Conservation (phyloP, 2,797 vertebrate genomes). For the Austrolebias charrua region DNA sequence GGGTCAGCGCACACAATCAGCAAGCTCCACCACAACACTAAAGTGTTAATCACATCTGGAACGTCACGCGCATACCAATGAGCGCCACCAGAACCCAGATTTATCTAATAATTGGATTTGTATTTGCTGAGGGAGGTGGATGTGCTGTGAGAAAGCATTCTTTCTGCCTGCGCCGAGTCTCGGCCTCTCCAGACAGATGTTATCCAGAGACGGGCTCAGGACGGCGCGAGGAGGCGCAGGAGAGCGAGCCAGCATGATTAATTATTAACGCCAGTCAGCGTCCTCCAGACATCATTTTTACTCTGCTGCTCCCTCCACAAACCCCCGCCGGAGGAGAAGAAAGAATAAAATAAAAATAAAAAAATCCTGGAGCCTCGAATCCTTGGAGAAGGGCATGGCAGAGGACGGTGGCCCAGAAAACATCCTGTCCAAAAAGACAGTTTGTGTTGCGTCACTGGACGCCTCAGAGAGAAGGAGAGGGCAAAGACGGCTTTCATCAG, state of each 20-base stretch:
- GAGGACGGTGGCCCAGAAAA: constrained; percentile 31
- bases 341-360: too few relatives aligned
- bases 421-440: constrained; percentile 17
- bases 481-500: too few relatives aligned
- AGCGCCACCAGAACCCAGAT: constrained; percentile 42
- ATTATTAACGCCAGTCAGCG: constrained; percentile 74
- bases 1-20: constrained; percentile 58
- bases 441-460: constrained; percentile 30
- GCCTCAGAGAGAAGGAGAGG: constrained; percentile 35
- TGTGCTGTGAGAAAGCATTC: constrained; percentile 11
- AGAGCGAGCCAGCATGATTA: constrained; percentile 63
- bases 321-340: constrained; percentile 55
- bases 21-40: constrained; percentile 41
- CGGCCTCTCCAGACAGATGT: constrained; percentile 53
- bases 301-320: constrained; percentile 38
- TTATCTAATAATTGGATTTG: constrained; percentile 73
- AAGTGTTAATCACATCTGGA: constrained; percentile 50
- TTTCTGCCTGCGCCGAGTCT: constrained; percentile 21
- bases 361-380: constrained; percentile 47
- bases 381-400: constrained; percentile 53
- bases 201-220: constrained; percentile 49
- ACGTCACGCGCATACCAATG: constrained; percentile 52
- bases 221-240: constrained; percentile 52
- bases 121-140: constrained; percentile 57
- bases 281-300: constrained; percentile 74